phyloP scores from a whole-genome alignment of 2,113 vertebrate genomes.

The Podocnemis expansa region DNA sequence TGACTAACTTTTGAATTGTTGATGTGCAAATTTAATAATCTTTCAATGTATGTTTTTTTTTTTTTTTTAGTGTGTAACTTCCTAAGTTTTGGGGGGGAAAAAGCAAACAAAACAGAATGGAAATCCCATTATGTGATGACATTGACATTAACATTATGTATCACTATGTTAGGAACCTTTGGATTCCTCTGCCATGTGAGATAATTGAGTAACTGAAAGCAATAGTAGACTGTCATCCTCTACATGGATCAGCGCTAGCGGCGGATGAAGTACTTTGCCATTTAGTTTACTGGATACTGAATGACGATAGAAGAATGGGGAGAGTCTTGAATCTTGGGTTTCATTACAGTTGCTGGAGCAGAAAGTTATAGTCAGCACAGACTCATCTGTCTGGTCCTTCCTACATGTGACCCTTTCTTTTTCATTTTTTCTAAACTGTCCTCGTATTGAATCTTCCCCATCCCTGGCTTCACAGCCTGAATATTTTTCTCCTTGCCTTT shows the following conservation, averaged over 20 bases:
- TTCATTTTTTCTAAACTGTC: not conserved
- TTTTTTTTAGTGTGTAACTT: not conserved
- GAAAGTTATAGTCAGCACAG: not conserved
- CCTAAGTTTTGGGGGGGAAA: accelerated
- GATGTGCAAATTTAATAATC: not conserved
- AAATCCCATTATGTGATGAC: not conserved
- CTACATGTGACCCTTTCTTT: not conserved
- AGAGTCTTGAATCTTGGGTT: not conserved
- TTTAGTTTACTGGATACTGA: not conserved
- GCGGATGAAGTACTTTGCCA: not conserved
- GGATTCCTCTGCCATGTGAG: not conserved
- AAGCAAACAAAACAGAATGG: not conserved
- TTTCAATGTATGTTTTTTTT: not conserved
- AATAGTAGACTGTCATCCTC: not conserved
- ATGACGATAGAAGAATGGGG: not conserved
- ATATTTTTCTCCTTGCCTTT: not conserved
- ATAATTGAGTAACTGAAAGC: not conserved
- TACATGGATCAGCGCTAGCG: not conserved
- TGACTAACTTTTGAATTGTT: not conserved
- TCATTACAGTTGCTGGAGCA: not conserved
- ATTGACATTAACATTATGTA: not conserved
- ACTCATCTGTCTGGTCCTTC: not conserved
- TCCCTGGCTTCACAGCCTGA: not conserved
- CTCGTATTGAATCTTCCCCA: not conserved
- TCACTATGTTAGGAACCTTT: not conserved